Evolutionary conservation across 2,888 invertebrate species (phyloP).

Genomic region (Gasteruption jaculator): DNA sequence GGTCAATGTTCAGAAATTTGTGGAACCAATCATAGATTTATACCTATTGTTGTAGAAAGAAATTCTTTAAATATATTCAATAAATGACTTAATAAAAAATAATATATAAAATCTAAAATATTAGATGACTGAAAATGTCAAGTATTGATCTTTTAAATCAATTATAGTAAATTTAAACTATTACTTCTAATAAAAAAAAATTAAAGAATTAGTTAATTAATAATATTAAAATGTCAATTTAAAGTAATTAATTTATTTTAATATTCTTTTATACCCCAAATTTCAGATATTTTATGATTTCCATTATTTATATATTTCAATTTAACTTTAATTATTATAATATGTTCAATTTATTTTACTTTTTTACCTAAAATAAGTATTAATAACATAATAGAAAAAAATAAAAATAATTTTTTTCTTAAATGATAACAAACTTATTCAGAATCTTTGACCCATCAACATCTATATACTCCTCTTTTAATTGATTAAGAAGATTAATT

Average conservation of each 20-base stretch:
- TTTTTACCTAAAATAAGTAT: slow-evolving; percentile 34
- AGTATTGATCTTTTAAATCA: slow-evolving; percentile 67
- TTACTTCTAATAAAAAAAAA: slow-evolving; percentile 56
- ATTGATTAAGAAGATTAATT: too few relatives aligned
- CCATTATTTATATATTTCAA: slow-evolving; percentile 49
- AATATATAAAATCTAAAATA: slow-evolving; percentile 35
- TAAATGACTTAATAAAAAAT: slow-evolving; percentile 25
- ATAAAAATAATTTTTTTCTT: slow-evolving; percentile 30
- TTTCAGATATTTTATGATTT: slow-evolving; percentile 52
- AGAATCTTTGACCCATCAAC: slow-evolving; percentile 62
- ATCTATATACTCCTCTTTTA: slow-evolving; percentile 55
- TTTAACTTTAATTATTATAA: slow-evolving; percentile 37
- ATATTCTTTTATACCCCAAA: too few relatives aligned
- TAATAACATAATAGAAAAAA: slow-evolving; percentile 48
- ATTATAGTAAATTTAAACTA: slow-evolving; percentile 43
- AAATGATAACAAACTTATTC: slow-evolving; percentile 66
- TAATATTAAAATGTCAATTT: slow-evolving; percentile 26
- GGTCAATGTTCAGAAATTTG: slow-evolving; percentile 81
- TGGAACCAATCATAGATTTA: slow-evolving; percentile 75
- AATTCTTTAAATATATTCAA: slow-evolving; percentile 49
- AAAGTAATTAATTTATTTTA: slow-evolving; percentile 52
- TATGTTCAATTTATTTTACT: slow-evolving; percentile 25
- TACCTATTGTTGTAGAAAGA: slow-evolving; percentile 67
- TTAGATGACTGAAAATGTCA: not conserved
- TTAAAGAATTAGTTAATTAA: slow-evolving; percentile 24